A percentile compares a stretch with the other conserved stretches of the same genome.
Conservation (phyloP, 2,113 vertebrate genomes). For the Oreochromis aureus region DNA sequence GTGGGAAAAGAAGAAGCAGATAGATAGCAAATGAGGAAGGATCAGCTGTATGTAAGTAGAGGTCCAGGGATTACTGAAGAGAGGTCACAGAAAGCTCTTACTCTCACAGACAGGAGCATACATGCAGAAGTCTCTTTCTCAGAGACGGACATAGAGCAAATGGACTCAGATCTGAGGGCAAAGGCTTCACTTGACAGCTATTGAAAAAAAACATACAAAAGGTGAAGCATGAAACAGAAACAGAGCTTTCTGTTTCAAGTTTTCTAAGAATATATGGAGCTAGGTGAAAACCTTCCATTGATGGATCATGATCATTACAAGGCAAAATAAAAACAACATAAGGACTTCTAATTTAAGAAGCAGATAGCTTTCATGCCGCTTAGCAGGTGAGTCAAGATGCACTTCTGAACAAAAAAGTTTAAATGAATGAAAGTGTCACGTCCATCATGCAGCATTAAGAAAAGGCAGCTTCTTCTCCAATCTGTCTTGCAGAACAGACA, state of each 20-base stretch:
- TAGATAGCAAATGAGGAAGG: conserved; percentile 41
- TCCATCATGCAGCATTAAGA: background rate
- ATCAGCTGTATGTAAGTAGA: conserved; percentile 55
- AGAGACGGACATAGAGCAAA: background rate
- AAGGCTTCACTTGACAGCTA: conserved; percentile 15
- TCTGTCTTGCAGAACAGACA: background rate
- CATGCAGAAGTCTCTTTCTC: conserved; percentile 29
- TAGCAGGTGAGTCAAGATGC: conserved; percentile 9
- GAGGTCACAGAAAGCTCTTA: conserved; percentile 29
- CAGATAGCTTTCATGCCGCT: conserved; percentile 21
- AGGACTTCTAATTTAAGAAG: conserved; percentile 41
- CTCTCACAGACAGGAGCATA: conserved; percentile 11
- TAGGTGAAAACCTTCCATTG: background rate
- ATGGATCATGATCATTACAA: conserved; percentile 46
- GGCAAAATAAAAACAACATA: conserved; percentile 1
- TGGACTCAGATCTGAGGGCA: background rate
- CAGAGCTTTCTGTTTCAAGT: conserved; percentile 3
- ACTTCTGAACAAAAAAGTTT: conserved; percentile 42
- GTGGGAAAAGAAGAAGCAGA: conserved; percentile 30
- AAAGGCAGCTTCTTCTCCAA: background rate
- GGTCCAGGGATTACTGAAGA: conserved; percentile 52
- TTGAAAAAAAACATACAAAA: conserved; percentile 5
- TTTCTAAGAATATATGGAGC: background rate
- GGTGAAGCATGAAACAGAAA: background rate
- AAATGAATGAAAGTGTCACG: background rate